phyloP scores from a whole-genome alignment of 2,797 vertebrate genomes.

The Myioborus miniatus region DNA sequence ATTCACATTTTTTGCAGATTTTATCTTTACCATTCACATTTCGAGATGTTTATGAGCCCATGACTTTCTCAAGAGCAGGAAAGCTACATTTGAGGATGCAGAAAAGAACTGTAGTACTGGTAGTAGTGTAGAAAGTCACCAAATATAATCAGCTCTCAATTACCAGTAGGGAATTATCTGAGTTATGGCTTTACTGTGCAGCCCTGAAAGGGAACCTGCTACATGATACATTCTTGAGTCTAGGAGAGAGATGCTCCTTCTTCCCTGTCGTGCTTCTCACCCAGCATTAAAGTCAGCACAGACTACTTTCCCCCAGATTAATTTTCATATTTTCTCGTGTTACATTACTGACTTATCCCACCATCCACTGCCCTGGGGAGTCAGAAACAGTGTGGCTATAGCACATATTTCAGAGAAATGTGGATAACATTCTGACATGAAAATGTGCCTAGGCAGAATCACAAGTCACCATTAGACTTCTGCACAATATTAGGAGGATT shows the following conservation, averaged over 20 bases:
- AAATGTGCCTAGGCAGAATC: not conserved
- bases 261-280: not conserved
- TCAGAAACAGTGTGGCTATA: not conserved
- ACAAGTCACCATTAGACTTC: not conserved
- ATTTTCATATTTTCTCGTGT: not conserved
- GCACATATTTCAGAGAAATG: not conserved
- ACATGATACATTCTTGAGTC: not conserved
- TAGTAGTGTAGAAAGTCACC: not conserved
- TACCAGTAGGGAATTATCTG: not conserved
- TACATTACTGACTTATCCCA: not conserved
- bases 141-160: constrained; percentile 21
- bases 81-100: not conserved
- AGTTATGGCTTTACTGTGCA: constrained; percentile 11
- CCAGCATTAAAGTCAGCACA: not conserved
- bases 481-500: not conserved
- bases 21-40: not conserved
- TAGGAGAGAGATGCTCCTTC: not conserved
- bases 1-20: not conserved
- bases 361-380: not conserved
- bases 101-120: not conserved
- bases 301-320: not conserved
- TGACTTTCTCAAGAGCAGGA: not conserved
- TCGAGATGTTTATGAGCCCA: not conserved
- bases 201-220: not conserved
- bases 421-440: not conserved